Conservation (phyloP, 2,888 invertebrate species). For the Lithophane leautieri region DNA sequence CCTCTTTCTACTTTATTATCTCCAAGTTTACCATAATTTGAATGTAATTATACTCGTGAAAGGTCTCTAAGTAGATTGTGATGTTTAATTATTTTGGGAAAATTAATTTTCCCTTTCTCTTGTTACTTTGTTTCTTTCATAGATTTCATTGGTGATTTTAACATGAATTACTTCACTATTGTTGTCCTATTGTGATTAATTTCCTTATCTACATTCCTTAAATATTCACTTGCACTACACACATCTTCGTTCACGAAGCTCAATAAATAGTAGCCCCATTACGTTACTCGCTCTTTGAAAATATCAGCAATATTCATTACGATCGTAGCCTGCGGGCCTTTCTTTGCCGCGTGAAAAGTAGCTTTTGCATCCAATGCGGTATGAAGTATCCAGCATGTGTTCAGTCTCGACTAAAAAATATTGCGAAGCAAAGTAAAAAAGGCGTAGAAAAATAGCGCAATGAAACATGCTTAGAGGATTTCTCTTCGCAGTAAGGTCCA, state of each 20-base stretch:
- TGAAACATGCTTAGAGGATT: conserved; percentile 62
- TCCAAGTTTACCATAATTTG: conserved; percentile 60
- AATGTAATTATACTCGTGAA: conserved; percentile 64
- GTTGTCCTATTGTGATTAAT: neutral
- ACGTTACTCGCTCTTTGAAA: conserved; percentile 34
- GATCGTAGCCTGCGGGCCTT: conserved; percentile 57
- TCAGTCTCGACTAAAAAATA: conserved; percentile 68
- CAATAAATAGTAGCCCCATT: neutral
- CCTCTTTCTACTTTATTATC: conserved; percentile 60
- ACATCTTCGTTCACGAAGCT: neutral
- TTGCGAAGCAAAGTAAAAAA: conserved; percentile 65
- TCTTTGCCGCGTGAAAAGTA: conserved; percentile 68
- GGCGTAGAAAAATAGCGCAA: conserved; percentile 63
- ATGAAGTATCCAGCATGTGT: conserved; percentile 67
- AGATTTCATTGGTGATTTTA: conserved; percentile 24
- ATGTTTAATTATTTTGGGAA: conserved; percentile 59
- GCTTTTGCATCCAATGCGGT: conserved; percentile 66
- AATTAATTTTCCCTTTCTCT: conserved; percentile 41
- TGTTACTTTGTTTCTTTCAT: conserved; percentile 22
- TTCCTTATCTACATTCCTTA: neutral
- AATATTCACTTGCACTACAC: neutral
- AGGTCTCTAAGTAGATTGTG: conserved; percentile 63
- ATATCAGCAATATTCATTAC: conserved; percentile 64
- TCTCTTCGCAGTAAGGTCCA: conserved; percentile 52
- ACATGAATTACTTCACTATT: neutral